A percentile compares a stretch with the other conserved stretches of the same genome.
phyloP scores from a whole-genome alignment of 2,113 vertebrate genomes.

The Rhinoderma darwinii region DNA sequence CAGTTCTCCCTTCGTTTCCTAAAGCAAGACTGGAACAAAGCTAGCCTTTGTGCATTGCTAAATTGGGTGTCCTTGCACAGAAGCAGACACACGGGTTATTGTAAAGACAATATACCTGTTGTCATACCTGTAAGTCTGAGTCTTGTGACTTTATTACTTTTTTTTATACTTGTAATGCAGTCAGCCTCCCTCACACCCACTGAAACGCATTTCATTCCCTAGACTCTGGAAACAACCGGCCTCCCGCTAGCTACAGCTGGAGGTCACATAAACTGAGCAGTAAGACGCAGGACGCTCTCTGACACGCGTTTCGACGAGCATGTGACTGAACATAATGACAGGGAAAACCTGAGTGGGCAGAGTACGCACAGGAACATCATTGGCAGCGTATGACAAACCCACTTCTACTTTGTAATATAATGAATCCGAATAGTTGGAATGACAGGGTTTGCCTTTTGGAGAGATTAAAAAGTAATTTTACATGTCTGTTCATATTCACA shows the following conservation, averaged over 20 bases:
- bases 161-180: slow-evolving; percentile 29
- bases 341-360: not conserved
- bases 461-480: not conserved
- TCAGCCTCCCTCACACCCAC: slow-evolving; percentile 34
- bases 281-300: not conserved
- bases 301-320: not conserved
- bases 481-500: not conserved
- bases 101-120: slow-evolving; percentile 57
- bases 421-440: not conserved
- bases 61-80: slow-evolving; percentile 9
- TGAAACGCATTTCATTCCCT: slow-evolving; percentile 41
- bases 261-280: slow-evolving; percentile 33
- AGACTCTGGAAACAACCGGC: slow-evolving; percentile 49
- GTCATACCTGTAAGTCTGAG: slow-evolving; percentile 45
- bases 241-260: slow-evolving; percentile 50
- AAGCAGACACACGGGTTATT: not conserved
- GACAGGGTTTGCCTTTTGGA: not conserved
- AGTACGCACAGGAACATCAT: not conserved
- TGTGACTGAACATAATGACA: slow-evolving; percentile 40
- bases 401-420: not conserved
- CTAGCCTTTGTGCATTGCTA: slow-evolving; percentile 31
- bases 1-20: slow-evolving; percentile 22
- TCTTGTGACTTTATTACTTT: slow-evolving; percentile 57
- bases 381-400: not conserved
- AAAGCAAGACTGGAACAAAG: slow-evolving; percentile 20